phyloP scores from a whole-genome alignment of 2,113 vertebrate genomes.

The Scolopax mira region DNA sequence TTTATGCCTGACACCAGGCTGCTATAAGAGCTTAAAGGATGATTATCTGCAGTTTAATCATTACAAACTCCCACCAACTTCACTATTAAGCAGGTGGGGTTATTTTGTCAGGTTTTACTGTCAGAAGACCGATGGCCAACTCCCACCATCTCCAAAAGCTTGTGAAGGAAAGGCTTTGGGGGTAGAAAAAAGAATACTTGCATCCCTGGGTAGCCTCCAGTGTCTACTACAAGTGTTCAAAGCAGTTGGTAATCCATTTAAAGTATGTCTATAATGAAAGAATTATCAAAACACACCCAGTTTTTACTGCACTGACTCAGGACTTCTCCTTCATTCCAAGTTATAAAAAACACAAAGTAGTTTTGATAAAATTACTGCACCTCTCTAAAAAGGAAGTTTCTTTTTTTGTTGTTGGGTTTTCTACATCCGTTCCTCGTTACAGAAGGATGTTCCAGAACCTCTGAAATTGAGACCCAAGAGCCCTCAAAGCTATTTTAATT shows the following conservation, averaged over 20 bases:
- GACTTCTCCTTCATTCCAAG: not conserved
- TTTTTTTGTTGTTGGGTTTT: not conserved
- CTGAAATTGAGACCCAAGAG: not conserved
- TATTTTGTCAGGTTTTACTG: not conserved
- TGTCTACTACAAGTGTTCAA: not conserved
- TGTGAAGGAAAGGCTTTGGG: not conserved
- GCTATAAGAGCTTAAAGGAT: not conserved
- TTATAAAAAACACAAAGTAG: not conserved
- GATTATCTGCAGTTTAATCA: not conserved
- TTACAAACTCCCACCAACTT: not conserved
- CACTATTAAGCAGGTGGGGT: not conserved
- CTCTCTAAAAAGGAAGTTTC: not conserved
- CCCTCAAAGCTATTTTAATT: not conserved
- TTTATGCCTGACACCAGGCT: not conserved
- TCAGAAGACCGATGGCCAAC: not conserved
- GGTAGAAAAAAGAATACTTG: not conserved
- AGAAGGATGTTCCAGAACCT: not conserved
- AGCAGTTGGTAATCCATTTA: not conserved
- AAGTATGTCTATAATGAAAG: not conserved
- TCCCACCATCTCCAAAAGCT: not conserved
- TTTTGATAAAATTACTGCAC: not conserved
- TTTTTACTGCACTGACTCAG: not conserved
- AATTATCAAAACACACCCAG: not conserved
- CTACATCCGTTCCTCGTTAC: not conserved
- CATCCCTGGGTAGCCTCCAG: not conserved